Base-by-base conservation (phyloP, 1,140 invertebrate species). In the Tetranychus cinnabarinus region DNA sequence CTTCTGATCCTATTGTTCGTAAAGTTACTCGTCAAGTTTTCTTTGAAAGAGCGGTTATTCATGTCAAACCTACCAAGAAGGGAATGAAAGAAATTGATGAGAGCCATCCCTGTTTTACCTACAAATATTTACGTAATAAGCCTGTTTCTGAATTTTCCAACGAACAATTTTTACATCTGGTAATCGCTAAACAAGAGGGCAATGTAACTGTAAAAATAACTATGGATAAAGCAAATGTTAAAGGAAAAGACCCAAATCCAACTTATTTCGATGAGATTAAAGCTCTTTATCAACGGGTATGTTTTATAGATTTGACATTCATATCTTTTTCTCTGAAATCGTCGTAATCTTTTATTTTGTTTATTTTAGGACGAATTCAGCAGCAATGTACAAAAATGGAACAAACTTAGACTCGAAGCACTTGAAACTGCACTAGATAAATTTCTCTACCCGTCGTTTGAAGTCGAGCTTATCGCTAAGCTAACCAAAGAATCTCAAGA, bases 91-190 rank as follows among this genome's bases (percentile, higher is more conserved):
- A 90, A 65, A 90, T 93, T 65, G 89, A 92, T 68, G 95, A 99
- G 73, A 82, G 82, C 64, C 91, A 97, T 73, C 78, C 82, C 0
- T 85, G 87, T 62, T 80, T 69, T 71, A 78, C 79, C 4, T 81
- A 95, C 77, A 97, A 97, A 68, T 99, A 96, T 71, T 67, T 98
- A 7, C 88, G 86, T 68, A 85, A 89, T 68, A 99, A 98, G 71
- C 92, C 92, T 0, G 86, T 98, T 0, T 77, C 82, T 10, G 87
- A 95, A 71, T 74, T 99, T 8, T 79, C 80, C 5, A 83, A 83
- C 1, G 93, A 97, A 66, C 86, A 95, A 69, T 98, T 85, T 72
- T 74, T 98, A 2, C 84, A 86, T 68, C 70, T 93, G 33, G 68
- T 76, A 0, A 82, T 88, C 66, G 63, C 66, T 55, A 62, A 69